Evolutionary conservation across 2,888 invertebrate species (phyloP), one percentile per base, ranked within the genome.

Genomic region (Rhopalosiphum nymphaeae): DNA sequence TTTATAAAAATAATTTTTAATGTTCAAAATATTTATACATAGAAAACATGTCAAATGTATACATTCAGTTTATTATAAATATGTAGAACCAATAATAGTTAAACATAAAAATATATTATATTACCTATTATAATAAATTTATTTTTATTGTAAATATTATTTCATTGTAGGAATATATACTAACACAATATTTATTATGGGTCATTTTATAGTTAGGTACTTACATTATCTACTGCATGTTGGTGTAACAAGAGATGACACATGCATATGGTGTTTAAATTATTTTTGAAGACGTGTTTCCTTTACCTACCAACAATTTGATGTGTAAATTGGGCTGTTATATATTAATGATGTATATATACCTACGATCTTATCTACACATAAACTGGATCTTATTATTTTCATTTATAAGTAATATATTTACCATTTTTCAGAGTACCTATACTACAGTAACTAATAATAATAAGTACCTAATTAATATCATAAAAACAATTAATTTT

Each of bases 1-100:
- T 78, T 84, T 93, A 90, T 84, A 29, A 92, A 92, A 91, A 87
- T 67, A 67, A 67, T 67, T 67, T 67, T 67, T 36, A 86, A 46
- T 61, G 56, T 87, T 92, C 26, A 57, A 87, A 88, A 88, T 92
- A 92, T 61, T 46, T 92, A 61, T 87, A 84, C 29, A 36, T 84
- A 49, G 21, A 11, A 88, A 88, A 42, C 36, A 78, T 89, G 67
- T 53, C 29, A 56, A 53, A 78, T 78, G 53, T 88, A 61, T 92
- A n/a, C 78, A 78, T 42, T 88, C n/a, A 53, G 78, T 53, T 36
- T 26, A 88, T 92, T 44, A 53, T 78, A 56, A 57, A 67, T 49
- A 36, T 87, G 42, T 87, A 92, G 46, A 88, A 67, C n/a, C 67
- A 88, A 91, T 42, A 56, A 89, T 67, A 67, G n/a, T 16, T 67